A percentile compares a stretch with the other conserved stretches of the same genome.
These are phyloP conservation scores for Eupeodes corollae DNA, from an alignment of 1,140 invertebrate species.

Conservation along the genomic window DNA sequence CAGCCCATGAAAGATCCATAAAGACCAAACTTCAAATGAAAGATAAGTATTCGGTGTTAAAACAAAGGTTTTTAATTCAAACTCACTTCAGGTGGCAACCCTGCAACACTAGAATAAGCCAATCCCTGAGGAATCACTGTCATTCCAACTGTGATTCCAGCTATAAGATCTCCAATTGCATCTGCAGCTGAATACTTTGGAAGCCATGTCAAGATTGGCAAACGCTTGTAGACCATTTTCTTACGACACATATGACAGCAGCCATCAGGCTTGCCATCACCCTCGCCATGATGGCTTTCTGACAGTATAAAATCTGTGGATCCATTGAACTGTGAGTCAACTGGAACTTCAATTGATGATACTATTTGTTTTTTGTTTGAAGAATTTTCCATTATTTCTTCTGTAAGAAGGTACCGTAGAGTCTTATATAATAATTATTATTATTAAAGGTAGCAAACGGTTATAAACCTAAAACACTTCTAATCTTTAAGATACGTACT, in stretches of 20 bases:
- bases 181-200: constrained; percentile 54
- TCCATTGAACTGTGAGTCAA: constrained; percentile 23
- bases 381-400: too few species aligned
- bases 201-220: constrained; percentile 64
- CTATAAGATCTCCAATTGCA: constrained; percentile 61
- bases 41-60: neutral
- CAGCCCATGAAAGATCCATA: constrained; percentile 86
- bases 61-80: neutral
- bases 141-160: constrained; percentile 76
- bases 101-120: constrained; percentile 76
- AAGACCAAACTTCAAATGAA: constrained; percentile 55
- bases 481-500: too few species aligned
- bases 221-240: constrained; percentile 55
- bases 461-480: too few species aligned
- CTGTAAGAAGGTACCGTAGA: too few species aligned
- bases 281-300: constrained; percentile 10
- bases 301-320: constrained; percentile 24
- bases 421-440: too few species aligned
- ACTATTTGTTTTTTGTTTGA: too few species aligned
- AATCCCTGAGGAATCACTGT: constrained; percentile 73
- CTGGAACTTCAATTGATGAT: constrained; percentile 31
- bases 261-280: constrained; percentile 14
- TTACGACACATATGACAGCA: constrained; percentile 29
- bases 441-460: too few species aligned
- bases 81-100: constrained; percentile 50